Conservation (phyloP, 2,113 vertebrate species). For the Paramormyrops kingsleyae region DNA sequence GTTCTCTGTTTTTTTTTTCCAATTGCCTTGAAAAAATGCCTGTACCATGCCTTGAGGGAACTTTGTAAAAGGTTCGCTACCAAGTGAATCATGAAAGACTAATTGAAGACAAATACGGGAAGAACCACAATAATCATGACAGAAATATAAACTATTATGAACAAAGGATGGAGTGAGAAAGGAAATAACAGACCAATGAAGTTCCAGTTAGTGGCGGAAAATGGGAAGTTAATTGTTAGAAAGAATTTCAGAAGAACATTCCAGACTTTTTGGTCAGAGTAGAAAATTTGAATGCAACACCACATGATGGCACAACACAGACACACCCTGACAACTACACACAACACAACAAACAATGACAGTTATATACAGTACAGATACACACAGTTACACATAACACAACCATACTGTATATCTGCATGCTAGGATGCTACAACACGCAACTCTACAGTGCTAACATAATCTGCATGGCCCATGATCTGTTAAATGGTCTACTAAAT, state of each 20-base stretch:
- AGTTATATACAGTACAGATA: not conserved
- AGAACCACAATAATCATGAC: not conserved
- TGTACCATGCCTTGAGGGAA: not conserved
- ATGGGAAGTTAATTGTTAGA: not conserved
- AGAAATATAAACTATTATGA: not conserved
- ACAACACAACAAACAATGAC: not conserved
- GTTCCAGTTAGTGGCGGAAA: not conserved
- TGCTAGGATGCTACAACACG: not conserved
- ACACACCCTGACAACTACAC: not conserved
- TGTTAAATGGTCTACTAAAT: not conserved
- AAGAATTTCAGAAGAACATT: conserved; percentile 28
- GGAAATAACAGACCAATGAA: not conserved
- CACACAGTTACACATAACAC: not conserved
- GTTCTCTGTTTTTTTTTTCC: not conserved
- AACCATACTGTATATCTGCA: not conserved
- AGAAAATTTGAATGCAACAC: not conserved
- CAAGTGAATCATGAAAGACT: not conserved
- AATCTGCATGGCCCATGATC: not conserved
- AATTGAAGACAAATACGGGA: not conserved
- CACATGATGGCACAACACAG: not conserved
- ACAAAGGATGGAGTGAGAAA: not conserved
- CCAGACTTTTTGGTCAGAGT: conserved; percentile 7
- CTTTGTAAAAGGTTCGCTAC: not conserved
- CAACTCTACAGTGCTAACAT: not conserved
- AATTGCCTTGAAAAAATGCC: not conserved